Evolutionary conservation across 2,888 invertebrate species (phyloP).

Genomic region (Marronus borbonicus): DNA sequence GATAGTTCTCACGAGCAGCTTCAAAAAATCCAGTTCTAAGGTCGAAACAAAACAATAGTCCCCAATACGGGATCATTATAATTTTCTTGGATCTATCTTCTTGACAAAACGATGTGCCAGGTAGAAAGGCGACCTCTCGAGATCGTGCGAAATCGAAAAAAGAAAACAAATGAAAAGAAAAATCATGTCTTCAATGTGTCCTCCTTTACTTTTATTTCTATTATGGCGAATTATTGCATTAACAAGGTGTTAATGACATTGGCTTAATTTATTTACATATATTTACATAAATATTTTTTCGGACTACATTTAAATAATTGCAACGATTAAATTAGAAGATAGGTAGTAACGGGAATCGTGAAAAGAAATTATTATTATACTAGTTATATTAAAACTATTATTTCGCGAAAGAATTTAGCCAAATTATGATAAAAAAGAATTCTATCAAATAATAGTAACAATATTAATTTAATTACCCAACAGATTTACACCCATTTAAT

Average conservation of each 20-base stretch:
- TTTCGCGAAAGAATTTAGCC: no score
- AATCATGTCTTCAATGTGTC: conserved; percentile 22
- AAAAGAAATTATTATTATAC: background rate
- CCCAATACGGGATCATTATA: conserved; percentile 5
- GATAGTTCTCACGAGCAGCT: no score
- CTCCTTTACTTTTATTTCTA: background rate
- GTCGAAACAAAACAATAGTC: background rate
- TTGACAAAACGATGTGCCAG: conserved; percentile 29
- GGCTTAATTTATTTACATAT: conserved; percentile 35
- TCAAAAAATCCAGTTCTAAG: background rate
- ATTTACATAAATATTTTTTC: conserved; percentile 36
- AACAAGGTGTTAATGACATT: conserved; percentile 33
- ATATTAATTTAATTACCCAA: no score
- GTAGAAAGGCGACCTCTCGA: conserved; percentile 23
- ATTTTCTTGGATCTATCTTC: conserved; percentile 22
- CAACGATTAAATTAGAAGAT: background rate
- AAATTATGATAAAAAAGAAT: no score
- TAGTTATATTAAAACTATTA: no score
- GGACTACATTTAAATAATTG: conserved; percentile 34
- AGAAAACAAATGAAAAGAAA: background rate
- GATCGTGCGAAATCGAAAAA: background rate
- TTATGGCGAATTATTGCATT: conserved; percentile 31
- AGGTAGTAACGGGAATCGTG: background rate
- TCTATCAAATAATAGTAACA: no score
- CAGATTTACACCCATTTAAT: no score